These are phyloP conservation scores for Frankliniella fusca DNA, from an alignment of 2,888 invertebrate genomes.

Conservation along the genomic window DNA sequence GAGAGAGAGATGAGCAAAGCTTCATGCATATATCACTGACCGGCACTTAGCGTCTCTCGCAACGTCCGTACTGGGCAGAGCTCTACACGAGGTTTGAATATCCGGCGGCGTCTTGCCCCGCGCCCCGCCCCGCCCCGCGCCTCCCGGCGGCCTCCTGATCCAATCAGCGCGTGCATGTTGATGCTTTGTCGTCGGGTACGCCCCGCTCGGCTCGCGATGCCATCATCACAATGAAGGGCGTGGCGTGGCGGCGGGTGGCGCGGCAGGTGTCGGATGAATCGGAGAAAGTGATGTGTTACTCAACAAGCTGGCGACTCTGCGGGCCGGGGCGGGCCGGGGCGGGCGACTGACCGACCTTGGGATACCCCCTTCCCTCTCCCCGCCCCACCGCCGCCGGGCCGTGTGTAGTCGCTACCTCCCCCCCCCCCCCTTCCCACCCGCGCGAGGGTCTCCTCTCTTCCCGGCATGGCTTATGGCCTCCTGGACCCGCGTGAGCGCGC, in stretches of 20 bases:
- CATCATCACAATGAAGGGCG: neutral
- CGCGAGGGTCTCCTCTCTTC: neutral
- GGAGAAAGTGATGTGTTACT: constrained; percentile 20
- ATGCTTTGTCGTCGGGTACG: neutral
- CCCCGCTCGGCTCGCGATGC: neutral
- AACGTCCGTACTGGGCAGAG: too few species aligned
- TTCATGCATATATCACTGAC: too few species aligned
- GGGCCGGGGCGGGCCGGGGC: neutral
- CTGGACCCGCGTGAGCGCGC: too few species aligned
- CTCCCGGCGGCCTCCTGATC: too few species aligned
- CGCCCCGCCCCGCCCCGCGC: too few species aligned
- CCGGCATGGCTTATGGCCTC: neutral
- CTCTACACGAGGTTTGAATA: too few species aligned
- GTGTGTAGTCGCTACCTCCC: neutral
- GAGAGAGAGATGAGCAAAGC: too few species aligned
- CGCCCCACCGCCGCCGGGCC: neutral
- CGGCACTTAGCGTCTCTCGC: too few species aligned
- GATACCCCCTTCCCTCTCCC: neutral
- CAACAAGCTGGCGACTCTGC: neutral
- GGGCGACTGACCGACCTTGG: constrained; percentile 20
- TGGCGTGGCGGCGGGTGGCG: neutral
- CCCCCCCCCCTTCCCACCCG: neutral
- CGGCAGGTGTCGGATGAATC: constrained; percentile 14
- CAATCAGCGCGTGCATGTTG: neutral
- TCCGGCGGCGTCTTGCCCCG: too few species aligned